Conservation (phyloP, 1,140 invertebrate species). For the Formica exsecta region DNA sequence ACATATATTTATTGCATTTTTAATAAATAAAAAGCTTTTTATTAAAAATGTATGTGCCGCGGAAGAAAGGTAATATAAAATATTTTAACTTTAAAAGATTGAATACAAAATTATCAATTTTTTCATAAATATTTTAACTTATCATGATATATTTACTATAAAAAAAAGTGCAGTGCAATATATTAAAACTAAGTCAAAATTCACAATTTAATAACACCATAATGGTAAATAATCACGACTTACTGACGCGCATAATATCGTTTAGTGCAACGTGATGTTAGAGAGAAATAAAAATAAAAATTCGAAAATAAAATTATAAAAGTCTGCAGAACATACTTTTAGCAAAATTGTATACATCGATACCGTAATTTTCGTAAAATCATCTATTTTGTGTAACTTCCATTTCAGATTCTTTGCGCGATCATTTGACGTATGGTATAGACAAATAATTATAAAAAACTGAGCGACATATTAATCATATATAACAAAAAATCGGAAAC, state of each 20-base stretch:
- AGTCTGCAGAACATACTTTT: background rate
- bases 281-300: background rate
- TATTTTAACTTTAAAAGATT: background rate
- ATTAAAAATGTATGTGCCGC: no score
- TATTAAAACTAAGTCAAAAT: background rate
- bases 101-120: background rate
- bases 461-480: slow-evolving; percentile 7
- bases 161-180: background rate
- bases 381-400: slow-evolving; percentile 45
- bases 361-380: slow-evolving; percentile 13
- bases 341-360: background rate
- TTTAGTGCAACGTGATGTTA: background rate
- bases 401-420: background rate
- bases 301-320: slow-evolving; percentile 6
- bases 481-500: background rate
- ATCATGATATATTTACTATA: background rate
- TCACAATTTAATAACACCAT: slow-evolving; percentile 7
- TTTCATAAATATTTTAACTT: background rate
- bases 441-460: slow-evolving; percentile 25
- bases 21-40: no score
- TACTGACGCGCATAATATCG: background rate
- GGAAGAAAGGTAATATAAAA: background rate
- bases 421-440: slow-evolving; percentile 27
- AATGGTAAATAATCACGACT: slow-evolving; percentile 3
- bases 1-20: no score